Base-by-base conservation (phyloP, 2,797 vertebrate genomes). In the Chelon labrosus region DNA sequence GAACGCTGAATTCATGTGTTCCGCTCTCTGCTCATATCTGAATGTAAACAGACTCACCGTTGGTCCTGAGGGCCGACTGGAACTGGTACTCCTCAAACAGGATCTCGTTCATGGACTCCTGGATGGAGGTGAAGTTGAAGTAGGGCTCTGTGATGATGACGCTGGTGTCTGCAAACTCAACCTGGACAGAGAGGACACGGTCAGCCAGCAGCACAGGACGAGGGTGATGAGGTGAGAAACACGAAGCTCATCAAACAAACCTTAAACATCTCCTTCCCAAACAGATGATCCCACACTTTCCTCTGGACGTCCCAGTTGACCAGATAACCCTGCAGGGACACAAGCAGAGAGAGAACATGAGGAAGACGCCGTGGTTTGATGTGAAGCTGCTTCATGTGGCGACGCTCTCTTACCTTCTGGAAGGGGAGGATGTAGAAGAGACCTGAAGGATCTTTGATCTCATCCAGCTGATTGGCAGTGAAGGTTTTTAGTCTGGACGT, bases 101-200 rank as follows among this genome's bases (percentile, higher is more conserved):
- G 72, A 99, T 99, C 95, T 99, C 98, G 83, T 98, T 99, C 98
- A 99, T 99, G 7, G 98, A 98, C 82, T 99, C 98, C 89, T 99
- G 98, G 73, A 99, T 99, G 78, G 98, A 98, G 77, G 84, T 95
- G 89, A 99, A 99, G 95, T 99, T 99, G 90, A 98, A 99, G 91
- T 98, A 99, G 0, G 98, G 98, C 92, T 99, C 98, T 0, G 96
- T 99, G 88, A 99, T 98, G 85, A 99, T 93, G 87, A 99, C 85
- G 84, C 95, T 98, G 74, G 96, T 96, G 88, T 99, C 98, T 49
- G 96, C 90, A 91, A 99, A 99, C 71, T 99, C 98, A 88, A 99
- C 97, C 98, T 99, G 87, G 2, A 73, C 10, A 14, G 44, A 73
- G 12, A 68, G 38, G 27, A 59, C 41, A 37, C 7, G 7, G 13